These are phyloP conservation scores for Xylocopa sonorina DNA, from an alignment of 1,140 invertebrate genomes.

Conservation along the genomic window DNA sequence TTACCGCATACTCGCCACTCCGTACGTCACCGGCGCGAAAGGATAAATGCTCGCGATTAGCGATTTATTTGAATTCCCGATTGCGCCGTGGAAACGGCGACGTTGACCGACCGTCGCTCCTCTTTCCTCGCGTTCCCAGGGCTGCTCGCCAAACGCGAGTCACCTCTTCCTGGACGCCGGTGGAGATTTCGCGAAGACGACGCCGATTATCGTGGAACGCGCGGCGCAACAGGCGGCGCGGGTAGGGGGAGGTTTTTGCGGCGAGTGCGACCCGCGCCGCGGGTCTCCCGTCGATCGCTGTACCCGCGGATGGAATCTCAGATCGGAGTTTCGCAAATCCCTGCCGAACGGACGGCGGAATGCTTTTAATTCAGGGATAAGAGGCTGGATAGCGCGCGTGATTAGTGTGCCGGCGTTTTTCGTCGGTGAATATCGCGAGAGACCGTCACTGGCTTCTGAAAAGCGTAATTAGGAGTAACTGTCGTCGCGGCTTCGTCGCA, in stretches of 20 bases:
- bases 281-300: too few species aligned
- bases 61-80: constrained; percentile 79
- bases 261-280: too few species aligned
- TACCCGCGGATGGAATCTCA: too few species aligned
- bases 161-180: constrained; percentile 14
- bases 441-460: too few species aligned
- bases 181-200: constrained; percentile 5
- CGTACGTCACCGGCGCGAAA: constrained; percentile 67
- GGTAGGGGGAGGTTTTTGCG: constrained; percentile 25
- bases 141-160: too few species aligned
- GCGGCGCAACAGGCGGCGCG: constrained; percentile 22
- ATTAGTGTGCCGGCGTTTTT: too few species aligned
- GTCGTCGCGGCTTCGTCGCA: too few species aligned
- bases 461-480: too few species aligned
- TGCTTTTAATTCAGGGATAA: background rate
- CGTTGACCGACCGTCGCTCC: constrained; percentile 8
- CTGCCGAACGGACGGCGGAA: background rate
- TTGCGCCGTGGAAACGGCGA: constrained; percentile 34
- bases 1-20: constrained; percentile 64
- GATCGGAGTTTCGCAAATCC: constrained; percentile 7
- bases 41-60: constrained; percentile 77
- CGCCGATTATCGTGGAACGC: constrained; percentile 26
- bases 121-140: constrained; percentile 17
- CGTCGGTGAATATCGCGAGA: too few species aligned
- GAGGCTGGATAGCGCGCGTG: background rate